A percentile compares a stretch with the other conserved stretches of the same genome.
Evolutionary conservation across 1,140 invertebrate species (phyloP).

Genomic region (Zeugodacus cucurbitae): DNA sequence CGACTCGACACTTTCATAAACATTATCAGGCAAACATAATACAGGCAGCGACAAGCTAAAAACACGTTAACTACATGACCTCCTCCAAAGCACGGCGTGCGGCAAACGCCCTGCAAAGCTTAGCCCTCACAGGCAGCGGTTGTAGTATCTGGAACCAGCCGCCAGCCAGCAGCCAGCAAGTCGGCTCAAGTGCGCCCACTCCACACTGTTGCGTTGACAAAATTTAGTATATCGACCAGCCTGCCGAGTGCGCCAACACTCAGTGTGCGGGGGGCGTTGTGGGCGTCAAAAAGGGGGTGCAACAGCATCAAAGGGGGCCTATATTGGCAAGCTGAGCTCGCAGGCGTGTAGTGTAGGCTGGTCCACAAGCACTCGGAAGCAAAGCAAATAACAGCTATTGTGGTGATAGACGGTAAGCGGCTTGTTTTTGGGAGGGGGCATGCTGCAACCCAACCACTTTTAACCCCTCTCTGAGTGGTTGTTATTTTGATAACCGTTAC

Average conservation of each 20-base stretch:
- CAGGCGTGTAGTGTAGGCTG: neutral
- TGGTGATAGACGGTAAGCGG: neutral
- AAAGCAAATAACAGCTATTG: neutral
- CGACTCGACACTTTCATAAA: conserved; percentile 57
- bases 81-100: neutral
- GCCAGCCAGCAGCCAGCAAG: neutral
- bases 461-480: neutral
- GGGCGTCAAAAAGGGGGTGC: neutral
- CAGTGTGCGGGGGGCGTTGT: neutral
- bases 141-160: neutral
- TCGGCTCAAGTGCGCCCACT: neutral
- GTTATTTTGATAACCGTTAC: neutral
- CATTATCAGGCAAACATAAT: conserved; percentile 62
- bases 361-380: neutral
- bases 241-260: neutral
- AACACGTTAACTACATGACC: conserved; percentile 40
- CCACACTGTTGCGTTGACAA: neutral
- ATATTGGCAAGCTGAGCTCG: neutral
- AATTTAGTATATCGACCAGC: neutral
- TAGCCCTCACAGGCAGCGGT: neutral
- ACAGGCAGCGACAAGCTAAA: conserved; percentile 49
- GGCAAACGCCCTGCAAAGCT: neutral
- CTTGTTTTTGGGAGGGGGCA: neutral
- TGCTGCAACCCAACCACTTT: neutral
- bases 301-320: neutral